Conservation (phyloP, 2,113 vertebrate genomes). For the Chaetura pelagica region DNA sequence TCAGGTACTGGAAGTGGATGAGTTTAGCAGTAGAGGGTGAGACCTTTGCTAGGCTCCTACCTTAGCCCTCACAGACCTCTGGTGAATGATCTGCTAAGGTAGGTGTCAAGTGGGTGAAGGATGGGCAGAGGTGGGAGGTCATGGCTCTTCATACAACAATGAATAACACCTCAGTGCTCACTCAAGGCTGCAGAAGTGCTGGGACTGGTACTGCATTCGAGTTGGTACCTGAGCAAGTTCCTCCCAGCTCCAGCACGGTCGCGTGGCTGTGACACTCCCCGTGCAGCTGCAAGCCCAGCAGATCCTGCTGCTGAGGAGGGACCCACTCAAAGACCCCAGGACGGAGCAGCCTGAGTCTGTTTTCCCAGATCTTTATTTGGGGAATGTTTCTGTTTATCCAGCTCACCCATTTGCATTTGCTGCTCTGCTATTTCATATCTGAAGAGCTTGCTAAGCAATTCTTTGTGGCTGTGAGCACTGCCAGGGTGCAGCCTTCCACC, state of each 20-base stretch:
- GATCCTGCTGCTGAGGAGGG: background rate
- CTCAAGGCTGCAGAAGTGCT: background rate
- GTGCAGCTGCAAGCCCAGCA: accelerated
- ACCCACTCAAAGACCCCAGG: background rate
- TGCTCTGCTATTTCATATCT: background rate
- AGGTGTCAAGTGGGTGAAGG: background rate
- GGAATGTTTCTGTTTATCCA: conserved; percentile 39
- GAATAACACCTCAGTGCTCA: background rate
- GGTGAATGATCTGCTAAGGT: background rate
- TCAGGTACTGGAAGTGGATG: background rate
- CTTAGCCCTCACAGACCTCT: background rate
- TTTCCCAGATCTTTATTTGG: background rate
- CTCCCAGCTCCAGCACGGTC: background rate
- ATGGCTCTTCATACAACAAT: background rate
- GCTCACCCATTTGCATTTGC: background rate
- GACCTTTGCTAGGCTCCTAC: background rate
- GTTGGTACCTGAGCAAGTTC: background rate
- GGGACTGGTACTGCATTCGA: background rate
- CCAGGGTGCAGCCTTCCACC: background rate
- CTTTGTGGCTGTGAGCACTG: background rate
- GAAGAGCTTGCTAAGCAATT: conserved; percentile 34
- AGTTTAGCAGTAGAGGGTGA: background rate
- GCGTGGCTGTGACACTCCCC: background rate
- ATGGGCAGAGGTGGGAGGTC: background rate
- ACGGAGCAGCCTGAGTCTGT: background rate